A percentile compares a stretch with the other conserved stretches of the same genome.
phyloP scores from a whole-genome alignment of 2,113 vertebrate genomes.

The Anseranas semipalmata region DNA sequence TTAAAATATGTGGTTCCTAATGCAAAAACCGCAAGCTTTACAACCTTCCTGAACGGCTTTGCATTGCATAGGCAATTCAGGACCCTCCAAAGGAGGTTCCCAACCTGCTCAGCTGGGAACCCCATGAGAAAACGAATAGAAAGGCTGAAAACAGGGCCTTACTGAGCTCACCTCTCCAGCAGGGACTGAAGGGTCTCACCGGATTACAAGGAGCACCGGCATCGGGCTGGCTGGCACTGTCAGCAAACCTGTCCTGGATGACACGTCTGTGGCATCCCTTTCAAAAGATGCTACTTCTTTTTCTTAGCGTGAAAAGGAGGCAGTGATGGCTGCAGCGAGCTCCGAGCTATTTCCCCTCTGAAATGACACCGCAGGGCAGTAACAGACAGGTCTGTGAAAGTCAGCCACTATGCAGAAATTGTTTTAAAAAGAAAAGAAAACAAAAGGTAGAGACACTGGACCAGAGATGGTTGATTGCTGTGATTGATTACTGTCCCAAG shows the following conservation, averaged over 20 bases:
- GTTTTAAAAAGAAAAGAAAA: background rate
- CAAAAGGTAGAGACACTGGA: background rate
- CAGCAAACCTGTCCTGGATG: background rate
- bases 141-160: background rate
- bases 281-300: background rate
- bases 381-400: background rate
- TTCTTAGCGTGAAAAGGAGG: background rate
- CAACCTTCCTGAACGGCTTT: background rate
- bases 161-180: background rate
- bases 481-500: background rate
- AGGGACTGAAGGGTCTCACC: background rate
- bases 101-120: background rate
- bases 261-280: accelerated
- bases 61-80: background rate
- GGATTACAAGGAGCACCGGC: background rate
- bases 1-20: background rate
- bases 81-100: background rate
- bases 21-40: background rate
- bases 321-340: background rate
- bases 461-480: background rate
- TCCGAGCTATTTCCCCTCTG: background rate
- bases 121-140: background rate
- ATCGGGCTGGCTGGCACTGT: background rate
- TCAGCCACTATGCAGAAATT: background rate
- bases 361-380: background rate